Evolutionary conservation across 2,113 vertebrate genomes (phyloP).

Genomic region (Bungarus multicinctus): DNA sequence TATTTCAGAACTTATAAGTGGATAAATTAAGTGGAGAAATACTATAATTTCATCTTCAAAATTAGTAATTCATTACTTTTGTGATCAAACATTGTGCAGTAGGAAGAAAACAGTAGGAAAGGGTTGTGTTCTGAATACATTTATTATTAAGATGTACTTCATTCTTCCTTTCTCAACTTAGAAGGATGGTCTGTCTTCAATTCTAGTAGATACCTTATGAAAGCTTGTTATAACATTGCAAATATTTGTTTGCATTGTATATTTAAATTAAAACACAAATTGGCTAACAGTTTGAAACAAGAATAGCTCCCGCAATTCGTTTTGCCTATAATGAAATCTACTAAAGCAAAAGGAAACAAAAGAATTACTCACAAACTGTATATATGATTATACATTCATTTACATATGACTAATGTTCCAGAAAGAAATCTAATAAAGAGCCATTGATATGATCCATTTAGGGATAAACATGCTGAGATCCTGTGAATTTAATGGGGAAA

Average conservation of each 20-base stretch:
- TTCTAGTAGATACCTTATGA: not conserved
- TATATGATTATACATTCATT: not conserved
- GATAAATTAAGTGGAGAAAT: slow-evolving; percentile 63
- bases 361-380: not conserved
- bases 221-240: not conserved
- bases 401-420: not conserved
- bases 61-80: slow-evolving; percentile 65
- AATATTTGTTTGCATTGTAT: not conserved
- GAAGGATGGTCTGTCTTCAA: not conserved
- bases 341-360: not conserved
- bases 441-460: not conserved
- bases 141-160: slow-evolving; percentile 36
- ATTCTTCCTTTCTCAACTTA: not conserved
- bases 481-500: not conserved
- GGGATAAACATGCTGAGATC: not conserved
- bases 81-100: slow-evolving; percentile 49
- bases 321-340: not conserved
- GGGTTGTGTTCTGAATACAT: slow-evolving; percentile 52
- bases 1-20: slow-evolving; percentile 63
- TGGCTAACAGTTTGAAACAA: not conserved
- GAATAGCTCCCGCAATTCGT: not conserved
- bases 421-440: not conserved
- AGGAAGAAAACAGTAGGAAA: slow-evolving; percentile 38
- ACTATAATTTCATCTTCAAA: slow-evolving; percentile 60
- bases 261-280: not conserved